Evolutionary conservation across 37 sponge, comb jelly and placozoan species (phyloP).

Genomic region (Aphrocallistes beatrix): DNA sequence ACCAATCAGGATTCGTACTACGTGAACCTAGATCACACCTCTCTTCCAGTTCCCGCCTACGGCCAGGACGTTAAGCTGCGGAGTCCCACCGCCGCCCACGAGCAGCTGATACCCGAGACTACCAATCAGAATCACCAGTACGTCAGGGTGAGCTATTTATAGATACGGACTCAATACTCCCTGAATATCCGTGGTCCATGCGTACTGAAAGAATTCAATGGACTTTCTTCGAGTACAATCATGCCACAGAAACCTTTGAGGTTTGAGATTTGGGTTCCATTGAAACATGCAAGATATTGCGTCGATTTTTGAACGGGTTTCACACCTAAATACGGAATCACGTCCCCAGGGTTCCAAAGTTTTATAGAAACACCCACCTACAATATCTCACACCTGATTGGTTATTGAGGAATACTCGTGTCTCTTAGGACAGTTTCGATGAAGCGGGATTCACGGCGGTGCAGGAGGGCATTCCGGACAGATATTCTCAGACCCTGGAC

Average conservation of each 20-base stretch:
- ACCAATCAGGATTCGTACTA: not conserved
- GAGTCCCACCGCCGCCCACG: not conserved
- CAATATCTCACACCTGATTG: no score
- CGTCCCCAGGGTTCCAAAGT: no score
- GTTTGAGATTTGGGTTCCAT: no score
- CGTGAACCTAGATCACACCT: not conserved
- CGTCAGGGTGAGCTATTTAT: not conserved
- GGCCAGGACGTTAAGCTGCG: not conserved
- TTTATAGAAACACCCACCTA: no score
- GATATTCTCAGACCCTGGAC: not conserved
- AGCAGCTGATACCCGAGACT: not conserved
- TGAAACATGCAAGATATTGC: no score
- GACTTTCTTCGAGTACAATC: no score
- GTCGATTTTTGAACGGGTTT: no score
- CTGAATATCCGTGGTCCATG: not conserved
- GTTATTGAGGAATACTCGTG: no score
- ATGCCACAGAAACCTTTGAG: no score
- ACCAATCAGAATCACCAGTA: not conserved
- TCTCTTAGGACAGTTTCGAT: slow-evolving; percentile 17
- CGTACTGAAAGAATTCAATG: not conserved
- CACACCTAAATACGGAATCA: no score
- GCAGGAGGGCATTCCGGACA: not conserved
- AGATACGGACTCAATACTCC: no score
- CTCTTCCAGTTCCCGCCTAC: no score
- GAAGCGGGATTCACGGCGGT: not conserved